Evolutionary conservation across 37 sponge, comb jelly and placozoan species (phyloP).

Genomic region (Beroe ovata): DNA sequence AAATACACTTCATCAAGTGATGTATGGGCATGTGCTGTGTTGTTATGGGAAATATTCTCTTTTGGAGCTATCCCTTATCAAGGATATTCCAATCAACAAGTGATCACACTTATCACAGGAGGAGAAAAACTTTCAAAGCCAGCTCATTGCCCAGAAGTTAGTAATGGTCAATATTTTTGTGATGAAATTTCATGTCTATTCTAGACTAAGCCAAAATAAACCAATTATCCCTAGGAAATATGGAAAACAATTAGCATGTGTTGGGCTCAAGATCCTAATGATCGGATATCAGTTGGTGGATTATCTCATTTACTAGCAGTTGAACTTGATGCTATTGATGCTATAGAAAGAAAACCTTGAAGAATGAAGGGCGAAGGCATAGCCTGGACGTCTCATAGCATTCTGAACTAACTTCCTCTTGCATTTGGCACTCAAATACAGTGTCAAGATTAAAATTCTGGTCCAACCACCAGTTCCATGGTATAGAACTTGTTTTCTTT

Average conservation of each 20-base stretch:
- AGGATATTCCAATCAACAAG: not conserved
- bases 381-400: too few relatives aligned
- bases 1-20: slow-evolving; percentile 34
- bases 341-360: too few relatives aligned
- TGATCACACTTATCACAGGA: not conserved
- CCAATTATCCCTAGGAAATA: too few relatives aligned
- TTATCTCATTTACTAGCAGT: not conserved
- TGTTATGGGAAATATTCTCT: slow-evolving; percentile 62
- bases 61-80: slow-evolving; percentile 46
- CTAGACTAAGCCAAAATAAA: too few relatives aligned
- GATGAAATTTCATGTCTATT: too few relatives aligned
- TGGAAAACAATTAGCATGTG: not conserved
- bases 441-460: too few relatives aligned
- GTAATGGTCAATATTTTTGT: too few relatives aligned
- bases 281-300: slow-evolving; percentile 34
- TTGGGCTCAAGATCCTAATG: slow-evolving; percentile 10
- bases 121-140: slow-evolving; percentile 41
- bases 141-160: slow-evolving; percentile 9
- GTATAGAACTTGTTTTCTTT: too few relatives aligned
- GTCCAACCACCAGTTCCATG: too few relatives aligned
- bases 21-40: slow-evolving; percentile 51
- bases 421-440: too few relatives aligned
- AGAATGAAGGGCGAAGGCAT: too few relatives aligned
- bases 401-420: too few relatives aligned
- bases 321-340: not conserved